These are phyloP conservation scores for Chloroceryle amazona DNA, from an alignment of 2,797 vertebrate species.

Conservation along the genomic window DNA sequence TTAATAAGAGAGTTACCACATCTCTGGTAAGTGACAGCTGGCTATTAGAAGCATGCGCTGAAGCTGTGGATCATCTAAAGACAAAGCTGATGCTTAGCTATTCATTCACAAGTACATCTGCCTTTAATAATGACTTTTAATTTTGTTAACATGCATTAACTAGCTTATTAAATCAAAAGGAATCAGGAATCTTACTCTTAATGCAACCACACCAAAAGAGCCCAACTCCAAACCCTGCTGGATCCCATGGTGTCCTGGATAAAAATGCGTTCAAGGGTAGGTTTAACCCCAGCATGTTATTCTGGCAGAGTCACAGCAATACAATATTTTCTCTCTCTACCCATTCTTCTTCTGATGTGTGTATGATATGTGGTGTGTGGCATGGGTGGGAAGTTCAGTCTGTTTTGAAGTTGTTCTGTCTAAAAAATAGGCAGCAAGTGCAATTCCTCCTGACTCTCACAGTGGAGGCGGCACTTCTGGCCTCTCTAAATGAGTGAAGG, in stretches of 20 bases:
- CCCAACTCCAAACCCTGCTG: neutral
- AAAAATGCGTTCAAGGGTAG: neutral
- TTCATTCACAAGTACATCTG: conserved; percentile 57
- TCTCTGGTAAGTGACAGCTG: conserved; percentile 55
- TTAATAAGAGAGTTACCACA: conserved; percentile 62
- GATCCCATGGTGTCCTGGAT: neutral
- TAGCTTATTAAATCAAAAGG: conserved; percentile 57
- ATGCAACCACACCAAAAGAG: neutral
- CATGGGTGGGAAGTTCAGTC: neutral
- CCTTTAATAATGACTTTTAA: conserved; percentile 66
- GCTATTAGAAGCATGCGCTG: conserved; percentile 55
- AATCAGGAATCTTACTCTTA: conserved; percentile 25
- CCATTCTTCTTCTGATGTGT: neutral
- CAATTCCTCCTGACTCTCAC: neutral
- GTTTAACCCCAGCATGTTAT: neutral
- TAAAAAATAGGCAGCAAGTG: neutral
- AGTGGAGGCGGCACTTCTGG: neutral
- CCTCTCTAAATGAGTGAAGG: neutral
- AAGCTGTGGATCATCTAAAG: conserved; percentile 48
- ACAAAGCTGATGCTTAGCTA: conserved; percentile 33
- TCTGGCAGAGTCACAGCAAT: neutral
- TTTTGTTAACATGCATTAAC: conserved; percentile 44
- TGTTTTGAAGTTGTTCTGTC: neutral
- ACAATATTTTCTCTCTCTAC: neutral
- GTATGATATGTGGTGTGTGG: too few relatives aligned